Conservation (phyloP, 2,888 invertebrate species). For the Poecilobothrus nobilitatus region DNA sequence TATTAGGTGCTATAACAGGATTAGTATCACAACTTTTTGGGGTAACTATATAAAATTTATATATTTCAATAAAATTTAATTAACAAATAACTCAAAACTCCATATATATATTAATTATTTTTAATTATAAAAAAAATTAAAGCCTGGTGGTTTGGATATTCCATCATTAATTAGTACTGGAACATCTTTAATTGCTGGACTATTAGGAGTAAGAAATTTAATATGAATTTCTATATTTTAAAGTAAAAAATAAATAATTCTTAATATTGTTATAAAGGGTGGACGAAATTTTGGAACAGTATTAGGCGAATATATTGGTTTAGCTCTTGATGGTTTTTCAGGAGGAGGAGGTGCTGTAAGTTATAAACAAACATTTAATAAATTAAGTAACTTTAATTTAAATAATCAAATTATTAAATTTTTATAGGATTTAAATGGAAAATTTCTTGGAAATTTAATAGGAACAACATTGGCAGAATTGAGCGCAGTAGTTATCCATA, state of each 20-base stretch:
- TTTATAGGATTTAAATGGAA: constrained; percentile 40
- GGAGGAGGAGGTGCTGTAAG: constrained; percentile 43
- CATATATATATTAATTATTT: not conserved
- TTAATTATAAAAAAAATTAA: constrained; percentile 5
- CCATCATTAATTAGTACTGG: constrained; percentile 36
- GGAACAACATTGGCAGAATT: constrained; percentile 41
- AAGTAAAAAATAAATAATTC: not conserved
- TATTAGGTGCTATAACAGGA: constrained; percentile 42
- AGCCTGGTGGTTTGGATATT: constrained; percentile 42
- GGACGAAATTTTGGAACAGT: constrained; percentile 42
- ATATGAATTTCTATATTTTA: not conserved
- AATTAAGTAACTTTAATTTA: no score
- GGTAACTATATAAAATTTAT: constrained; percentile 30
- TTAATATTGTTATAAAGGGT: constrained; percentile 26
- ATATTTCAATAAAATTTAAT: not conserved
- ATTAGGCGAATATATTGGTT: constrained; percentile 39
- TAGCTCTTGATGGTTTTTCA: constrained; percentile 40
- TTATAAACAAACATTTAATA: constrained; percentile 9
- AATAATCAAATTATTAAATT: not conserved
- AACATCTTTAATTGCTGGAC: constrained; percentile 37
- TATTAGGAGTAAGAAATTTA: constrained; percentile 31
- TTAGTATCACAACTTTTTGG: constrained; percentile 40
- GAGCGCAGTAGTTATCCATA: constrained; percentile 39
- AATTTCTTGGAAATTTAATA: constrained; percentile 41
- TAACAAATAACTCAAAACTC: no score